A percentile compares a stretch with the other conserved stretches of the same genome.
Evolutionary conservation across 2,888 invertebrate genomes (phyloP).

Genomic region (Incurvaria masculella): DNA sequence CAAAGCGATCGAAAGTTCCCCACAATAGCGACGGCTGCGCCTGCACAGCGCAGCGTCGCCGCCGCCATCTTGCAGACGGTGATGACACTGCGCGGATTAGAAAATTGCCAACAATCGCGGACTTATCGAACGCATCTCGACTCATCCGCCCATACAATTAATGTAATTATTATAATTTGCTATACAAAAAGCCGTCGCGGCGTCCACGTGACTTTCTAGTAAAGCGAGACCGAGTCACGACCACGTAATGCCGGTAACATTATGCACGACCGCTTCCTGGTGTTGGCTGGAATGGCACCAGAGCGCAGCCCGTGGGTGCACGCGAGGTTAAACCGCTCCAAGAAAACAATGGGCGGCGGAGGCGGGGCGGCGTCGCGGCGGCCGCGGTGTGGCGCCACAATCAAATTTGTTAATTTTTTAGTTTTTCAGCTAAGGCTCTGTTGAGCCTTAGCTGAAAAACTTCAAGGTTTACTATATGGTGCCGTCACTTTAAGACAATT

Average conservation of each 20-base stretch:
- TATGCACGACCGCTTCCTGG: neutral
- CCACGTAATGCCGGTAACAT: neutral
- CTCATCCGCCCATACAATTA: neutral
- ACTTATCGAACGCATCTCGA: neutral
- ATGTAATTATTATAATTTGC: neutral
- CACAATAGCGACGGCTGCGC: neutral
- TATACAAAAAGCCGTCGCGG: neutral
- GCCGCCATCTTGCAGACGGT: neutral
- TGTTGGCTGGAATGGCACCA: neutral
- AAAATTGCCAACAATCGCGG: neutral
- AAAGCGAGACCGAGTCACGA: neutral
- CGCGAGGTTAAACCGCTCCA: too few species aligned
- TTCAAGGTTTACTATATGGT: too few species aligned
- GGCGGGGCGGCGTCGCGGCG: too few species aligned
- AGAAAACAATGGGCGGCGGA: too few species aligned
- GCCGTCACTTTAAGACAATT: too few species aligned
- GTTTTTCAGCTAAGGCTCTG: too few species aligned
- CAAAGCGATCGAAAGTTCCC: neutral
- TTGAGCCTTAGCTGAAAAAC: too few species aligned
- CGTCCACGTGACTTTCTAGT: neutral
- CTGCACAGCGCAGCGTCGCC: neutral
- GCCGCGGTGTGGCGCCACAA: too few species aligned
- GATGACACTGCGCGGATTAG: neutral
- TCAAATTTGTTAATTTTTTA: too few species aligned
- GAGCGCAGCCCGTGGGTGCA: too few species aligned